These are phyloP conservation scores for Cremastinae sp. DNA, from an alignment of 2,888 invertebrate genomes.

Conservation along the genomic window DNA sequence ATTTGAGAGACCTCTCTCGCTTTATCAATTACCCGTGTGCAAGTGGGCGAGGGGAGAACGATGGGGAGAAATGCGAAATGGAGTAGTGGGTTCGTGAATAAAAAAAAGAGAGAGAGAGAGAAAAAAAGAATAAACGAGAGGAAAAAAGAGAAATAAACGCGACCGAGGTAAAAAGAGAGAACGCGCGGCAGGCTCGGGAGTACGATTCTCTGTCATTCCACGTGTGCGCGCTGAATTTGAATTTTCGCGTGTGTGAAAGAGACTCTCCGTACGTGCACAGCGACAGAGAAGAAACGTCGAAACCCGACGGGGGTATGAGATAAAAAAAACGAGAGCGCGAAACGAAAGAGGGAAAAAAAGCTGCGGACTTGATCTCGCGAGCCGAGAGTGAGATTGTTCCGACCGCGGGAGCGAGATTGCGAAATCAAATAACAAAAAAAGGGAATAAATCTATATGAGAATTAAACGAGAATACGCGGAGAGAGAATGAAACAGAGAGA, in stretches of 20 bases:
- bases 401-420: constrained; percentile 29
- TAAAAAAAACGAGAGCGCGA: no score
- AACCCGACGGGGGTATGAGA: no score
- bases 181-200: constrained; percentile 17
- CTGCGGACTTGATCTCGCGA: constrained; percentile 36
- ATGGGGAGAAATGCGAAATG: background rate
- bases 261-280: background rate
- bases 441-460: constrained; percentile 53
- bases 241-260: constrained; percentile 3
- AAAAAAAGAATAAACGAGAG: constrained; percentile 3
- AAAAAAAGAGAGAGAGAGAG: no score
- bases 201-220: constrained; percentile 37
- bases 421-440: constrained; percentile 54
- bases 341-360: constrained; percentile 3
- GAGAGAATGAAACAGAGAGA: constrained; percentile 6
- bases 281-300: background rate
- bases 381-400: constrained; percentile 38
- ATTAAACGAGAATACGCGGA: constrained; percentile 44
- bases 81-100: background rate
- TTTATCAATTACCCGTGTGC: no score
- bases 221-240: constrained; percentile 21
- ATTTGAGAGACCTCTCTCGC: no score
- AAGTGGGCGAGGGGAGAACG: no score
- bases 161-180: no score
- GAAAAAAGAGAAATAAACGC: background rate